A percentile compares a stretch with the other conserved stretches of the same genome.
Conservation (phyloP, 2,113 vertebrate genomes). For the Hemiprocne comata region DNA sequence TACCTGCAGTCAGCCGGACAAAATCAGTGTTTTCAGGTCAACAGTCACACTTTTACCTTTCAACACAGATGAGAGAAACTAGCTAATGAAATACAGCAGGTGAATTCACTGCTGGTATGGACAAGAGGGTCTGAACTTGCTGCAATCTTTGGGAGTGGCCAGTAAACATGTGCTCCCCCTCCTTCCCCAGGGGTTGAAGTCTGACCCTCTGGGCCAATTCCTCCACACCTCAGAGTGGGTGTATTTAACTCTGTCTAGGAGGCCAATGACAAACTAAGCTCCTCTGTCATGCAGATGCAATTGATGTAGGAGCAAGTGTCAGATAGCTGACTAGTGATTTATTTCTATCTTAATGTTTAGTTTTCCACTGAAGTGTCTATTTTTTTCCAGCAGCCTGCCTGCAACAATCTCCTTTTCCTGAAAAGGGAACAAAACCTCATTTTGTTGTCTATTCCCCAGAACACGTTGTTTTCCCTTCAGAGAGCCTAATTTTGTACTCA, state of each 20-base stretch:
- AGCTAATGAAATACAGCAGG: neutral
- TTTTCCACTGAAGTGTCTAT: neutral
- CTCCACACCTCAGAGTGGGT: neutral
- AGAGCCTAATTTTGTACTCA: neutral
- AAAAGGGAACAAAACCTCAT: neutral
- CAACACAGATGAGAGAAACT: neutral
- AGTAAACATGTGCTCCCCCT: rapidly evolving
- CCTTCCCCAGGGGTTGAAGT: no score
- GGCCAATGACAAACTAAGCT: neutral
- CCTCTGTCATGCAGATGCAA: neutral
- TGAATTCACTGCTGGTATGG: no score
- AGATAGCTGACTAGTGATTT: neutral
- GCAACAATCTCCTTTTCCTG: neutral
- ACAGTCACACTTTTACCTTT: neutral
- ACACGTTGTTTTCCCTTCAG: neutral
- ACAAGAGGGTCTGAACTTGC: neutral
- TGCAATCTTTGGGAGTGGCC: neutral
- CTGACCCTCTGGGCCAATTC: neutral
- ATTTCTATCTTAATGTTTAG: no score
- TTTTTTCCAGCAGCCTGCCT: neutral
- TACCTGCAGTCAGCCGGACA: neutral
- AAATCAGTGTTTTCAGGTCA: neutral
- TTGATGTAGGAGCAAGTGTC: neutral
- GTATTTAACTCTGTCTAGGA: neutral
- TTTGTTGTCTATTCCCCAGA: neutral